Base-by-base conservation (phyloP, 2,888 invertebrate species). In the Diarsia rubi region DNA sequence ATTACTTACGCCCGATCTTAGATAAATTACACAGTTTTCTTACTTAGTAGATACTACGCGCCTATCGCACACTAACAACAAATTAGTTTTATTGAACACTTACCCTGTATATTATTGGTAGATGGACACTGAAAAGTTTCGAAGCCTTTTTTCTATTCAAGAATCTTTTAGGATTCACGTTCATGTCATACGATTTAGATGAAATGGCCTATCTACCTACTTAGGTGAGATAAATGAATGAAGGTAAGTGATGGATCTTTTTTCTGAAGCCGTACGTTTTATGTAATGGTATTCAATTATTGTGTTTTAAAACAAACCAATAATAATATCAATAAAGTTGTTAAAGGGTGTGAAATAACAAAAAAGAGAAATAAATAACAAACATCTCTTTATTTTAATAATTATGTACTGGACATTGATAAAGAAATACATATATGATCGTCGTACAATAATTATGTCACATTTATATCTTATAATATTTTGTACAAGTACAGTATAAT, bases 351-450 rank as follows among this genome's bases (percentile, higher is more conserved):
- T 37, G 31, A 78, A 83, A 79, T 74, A 73, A 83, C 52, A 82
- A 88, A 86, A 85, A 84, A 84, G n/a, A 69, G 54, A 69, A 27
- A 86, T 94, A 93, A 94, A 96, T 96, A 96, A 96, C 96, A 96
- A 96, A 95, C 96, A 96, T 96, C 91, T 94, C 92, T 95, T 96
- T 95, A 96, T 95, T 94, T 92, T 93, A 93, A 94, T 96, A 95
- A 90, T 94, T 92, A 94, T 95, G 94, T 95, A 95, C 93, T 94
- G 95, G 96, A 96, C 96, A 96, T 94, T 92, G 91, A 95, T 95
- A 94, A 93, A 95, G 95, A 94, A 95, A 95, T 95, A 96, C 95
- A 95, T 95, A 94, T 89, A 89, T 94, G 94, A 92, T 93, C 82
- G 90, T 94, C 90, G 91, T 94, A 94, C 90, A 93, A 93, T 92